Evolutionary conservation across 2,888 invertebrate species (phyloP).

Genomic region (Trichacis sp.): DNA sequence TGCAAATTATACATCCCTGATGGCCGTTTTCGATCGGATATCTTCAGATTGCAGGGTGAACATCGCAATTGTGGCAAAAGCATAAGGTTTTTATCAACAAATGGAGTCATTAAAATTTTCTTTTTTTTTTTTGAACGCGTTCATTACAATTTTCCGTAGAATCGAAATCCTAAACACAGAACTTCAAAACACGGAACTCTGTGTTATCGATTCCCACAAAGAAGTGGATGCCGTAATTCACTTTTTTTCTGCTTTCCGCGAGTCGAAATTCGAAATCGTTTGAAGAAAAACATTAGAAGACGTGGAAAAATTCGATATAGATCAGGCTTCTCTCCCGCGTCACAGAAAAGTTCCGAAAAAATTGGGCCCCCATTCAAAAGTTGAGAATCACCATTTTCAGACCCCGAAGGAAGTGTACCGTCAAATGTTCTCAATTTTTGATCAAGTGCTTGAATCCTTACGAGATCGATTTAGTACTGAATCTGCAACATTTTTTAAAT

Average conservation of each 20-base stretch:
- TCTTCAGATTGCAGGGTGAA: neutral
- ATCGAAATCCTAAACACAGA: conserved; percentile 25
- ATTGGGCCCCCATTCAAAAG: neutral
- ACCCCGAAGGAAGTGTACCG: conserved; percentile 14
- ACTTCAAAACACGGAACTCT: conserved; percentile 17
- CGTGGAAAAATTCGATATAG: neutral
- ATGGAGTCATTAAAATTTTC: conserved; percentile 21
- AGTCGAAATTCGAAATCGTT: conserved; percentile 20
- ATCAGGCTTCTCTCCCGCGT: conserved; percentile 3
- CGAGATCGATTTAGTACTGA: conserved; percentile 16
- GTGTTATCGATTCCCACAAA: conserved; percentile 18
- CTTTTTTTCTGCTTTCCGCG: conserved; percentile 14
- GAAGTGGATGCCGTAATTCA: conserved; percentile 20
- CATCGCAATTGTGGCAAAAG: conserved; percentile 10
- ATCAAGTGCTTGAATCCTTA: conserved; percentile 11
- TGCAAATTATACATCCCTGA: neutral
- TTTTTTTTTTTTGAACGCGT: conserved; percentile 1
- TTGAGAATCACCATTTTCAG: neutral
- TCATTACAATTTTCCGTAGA: conserved; percentile 20
- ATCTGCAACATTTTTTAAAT: conserved; percentile 16
- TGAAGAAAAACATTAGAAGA: conserved; percentile 2
- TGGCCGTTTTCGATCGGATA: conserved; percentile 5
- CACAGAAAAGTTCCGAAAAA: conserved; percentile 7
- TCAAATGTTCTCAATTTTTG: conserved; percentile 14
- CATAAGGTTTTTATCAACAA: conserved; percentile 11